Conservation (phyloP, 2,888 invertebrate species). For the Meteorus cinctellus region DNA sequence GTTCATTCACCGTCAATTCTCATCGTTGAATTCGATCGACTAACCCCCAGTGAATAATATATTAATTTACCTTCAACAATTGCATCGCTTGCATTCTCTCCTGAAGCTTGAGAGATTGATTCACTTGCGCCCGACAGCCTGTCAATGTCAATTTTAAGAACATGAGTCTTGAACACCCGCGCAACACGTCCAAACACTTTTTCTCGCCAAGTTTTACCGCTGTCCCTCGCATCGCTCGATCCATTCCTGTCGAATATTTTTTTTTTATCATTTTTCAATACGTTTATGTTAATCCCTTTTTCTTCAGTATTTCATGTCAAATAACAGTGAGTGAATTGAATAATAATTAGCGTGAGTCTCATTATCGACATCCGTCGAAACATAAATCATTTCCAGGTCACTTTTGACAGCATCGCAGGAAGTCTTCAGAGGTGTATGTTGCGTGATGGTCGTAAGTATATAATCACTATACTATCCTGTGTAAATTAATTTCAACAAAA, state of each 20-base stretch:
- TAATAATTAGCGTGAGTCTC: not conserved
- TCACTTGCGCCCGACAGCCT: conserved; percentile 53
- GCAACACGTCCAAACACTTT: conserved; percentile 77
- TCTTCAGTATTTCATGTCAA: not conserved
- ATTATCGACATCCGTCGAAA: conserved; percentile 19
- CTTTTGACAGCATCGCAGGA: conserved; percentile 11
- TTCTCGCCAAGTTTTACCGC: conserved; percentile 77
- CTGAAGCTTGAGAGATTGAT: conserved; percentile 34
- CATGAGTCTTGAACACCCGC: conserved; percentile 79
- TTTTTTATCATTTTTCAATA: not conserved
- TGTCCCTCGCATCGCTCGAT: conserved; percentile 68
- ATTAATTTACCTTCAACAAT: conserved; percentile 71
- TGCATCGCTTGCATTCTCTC: conserved; percentile 30
- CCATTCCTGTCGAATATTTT: conserved; percentile 45
- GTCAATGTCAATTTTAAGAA: conserved; percentile 79
- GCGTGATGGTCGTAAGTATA: conserved; percentile 23
- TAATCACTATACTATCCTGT: not conserved
- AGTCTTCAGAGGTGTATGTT: not conserved
- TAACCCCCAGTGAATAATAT: not conserved
- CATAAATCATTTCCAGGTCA: conserved; percentile 16
- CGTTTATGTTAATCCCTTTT: not conserved
- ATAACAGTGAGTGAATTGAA: not conserved
- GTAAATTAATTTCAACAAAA: not conserved
- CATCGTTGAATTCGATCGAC: not conserved
- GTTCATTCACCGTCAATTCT: not conserved